A percentile compares a stretch with the other conserved stretches of the same genome.
These are phyloP conservation scores for Rhinoptilus africanus DNA, from an alignment of 2,113 vertebrate species.

Conservation along the genomic window DNA sequence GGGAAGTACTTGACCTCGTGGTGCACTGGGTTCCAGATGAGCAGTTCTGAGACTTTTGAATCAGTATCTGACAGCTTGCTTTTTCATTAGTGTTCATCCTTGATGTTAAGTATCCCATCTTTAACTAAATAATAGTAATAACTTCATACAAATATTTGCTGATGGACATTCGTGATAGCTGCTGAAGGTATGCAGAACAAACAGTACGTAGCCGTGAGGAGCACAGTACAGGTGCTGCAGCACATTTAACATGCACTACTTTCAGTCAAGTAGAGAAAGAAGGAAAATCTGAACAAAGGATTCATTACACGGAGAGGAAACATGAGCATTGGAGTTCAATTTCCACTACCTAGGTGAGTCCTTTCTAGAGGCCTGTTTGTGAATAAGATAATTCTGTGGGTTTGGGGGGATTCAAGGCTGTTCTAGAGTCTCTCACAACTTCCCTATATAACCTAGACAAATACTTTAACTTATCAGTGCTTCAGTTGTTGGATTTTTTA, in stretches of 20 bases:
- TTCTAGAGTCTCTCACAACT: background rate
- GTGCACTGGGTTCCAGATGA: conserved; percentile 31
- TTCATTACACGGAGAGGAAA: background rate
- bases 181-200: background rate
- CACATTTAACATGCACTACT: background rate
- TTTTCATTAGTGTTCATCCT: background rate
- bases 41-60: background rate
- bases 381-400: background rate
- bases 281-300: background rate
- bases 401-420: background rate
- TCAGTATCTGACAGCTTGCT: background rate
- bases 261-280: background rate
- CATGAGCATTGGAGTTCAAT: background rate
- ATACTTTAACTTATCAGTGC: background rate
- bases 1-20: conserved; percentile 39
- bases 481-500: background rate
- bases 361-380: background rate
- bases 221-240: background rate
- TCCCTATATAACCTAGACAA: background rate
- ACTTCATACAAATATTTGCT: background rate
- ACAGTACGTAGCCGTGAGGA: background rate
- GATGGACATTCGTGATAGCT: background rate
- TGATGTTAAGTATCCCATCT: background rate
- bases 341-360: background rate
- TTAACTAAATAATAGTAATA: background rate